Conservation (phyloP, 2,797 vertebrate genomes). For the Hybognathus amarus region DNA sequence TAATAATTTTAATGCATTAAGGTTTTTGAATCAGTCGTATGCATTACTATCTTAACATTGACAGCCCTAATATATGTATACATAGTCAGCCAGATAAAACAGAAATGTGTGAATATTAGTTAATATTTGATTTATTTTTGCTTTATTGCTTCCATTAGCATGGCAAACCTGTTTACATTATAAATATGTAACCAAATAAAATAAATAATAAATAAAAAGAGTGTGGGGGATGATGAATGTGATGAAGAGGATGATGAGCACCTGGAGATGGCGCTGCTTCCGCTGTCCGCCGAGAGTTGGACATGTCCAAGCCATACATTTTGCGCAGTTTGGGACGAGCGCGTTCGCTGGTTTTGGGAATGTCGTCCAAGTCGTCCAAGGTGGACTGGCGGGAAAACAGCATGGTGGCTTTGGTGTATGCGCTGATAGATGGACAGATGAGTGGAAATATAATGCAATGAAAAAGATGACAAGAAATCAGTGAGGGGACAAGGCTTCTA, state of each 20-base stretch:
- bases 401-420: slow-evolving; percentile 95
- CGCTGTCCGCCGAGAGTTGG: slow-evolving; percentile 94
- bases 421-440: slow-evolving; percentile 82
- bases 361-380: slow-evolving; percentile 95
- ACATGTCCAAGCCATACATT: slow-evolving; percentile 92
- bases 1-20: too few relatives aligned
- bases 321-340: slow-evolving; percentile 95
- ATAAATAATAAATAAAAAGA: neutral
- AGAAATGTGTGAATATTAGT: neutral
- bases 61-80: too few relatives aligned
- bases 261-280: slow-evolving; percentile 97
- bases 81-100: neutral
- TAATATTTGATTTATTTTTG: neutral
- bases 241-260: slow-evolving; percentile 79
- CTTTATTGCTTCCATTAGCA: neutral
- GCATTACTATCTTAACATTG: too few relatives aligned
- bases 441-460: slow-evolving; percentile 40
- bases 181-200: neutral
- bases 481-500: neutral
- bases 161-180: neutral
- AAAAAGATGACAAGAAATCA: slow-evolving; percentile 40
- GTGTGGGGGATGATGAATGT: slow-evolving; percentile 2
- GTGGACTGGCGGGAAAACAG: slow-evolving; percentile 98
- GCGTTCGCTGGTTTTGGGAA: slow-evolving; percentile 98
- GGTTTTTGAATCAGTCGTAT: too few relatives aligned